phyloP scores from a whole-genome alignment of 2,888 invertebrate species.

The Drosophila limbata region DNA sequence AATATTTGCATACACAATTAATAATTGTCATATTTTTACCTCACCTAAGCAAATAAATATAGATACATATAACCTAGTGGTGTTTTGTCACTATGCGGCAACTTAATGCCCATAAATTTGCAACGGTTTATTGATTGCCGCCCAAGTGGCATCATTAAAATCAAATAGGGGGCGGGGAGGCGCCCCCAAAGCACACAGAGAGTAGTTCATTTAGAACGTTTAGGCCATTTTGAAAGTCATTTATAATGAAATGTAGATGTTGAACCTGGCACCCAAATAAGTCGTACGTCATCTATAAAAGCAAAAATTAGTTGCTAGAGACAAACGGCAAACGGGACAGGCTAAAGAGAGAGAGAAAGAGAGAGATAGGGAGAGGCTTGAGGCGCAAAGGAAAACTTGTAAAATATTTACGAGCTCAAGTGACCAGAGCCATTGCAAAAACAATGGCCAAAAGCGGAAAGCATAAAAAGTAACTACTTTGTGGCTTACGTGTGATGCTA shows the following conservation, averaged over 20 bases:
- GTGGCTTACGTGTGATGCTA: slow-evolving; percentile 72
- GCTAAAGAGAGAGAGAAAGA: background rate
- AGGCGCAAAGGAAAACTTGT: slow-evolving; percentile 61
- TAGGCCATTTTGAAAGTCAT: slow-evolving; percentile 77
- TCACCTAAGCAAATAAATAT: background rate
- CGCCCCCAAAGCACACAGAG: background rate
- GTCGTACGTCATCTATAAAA: slow-evolving; percentile 76
- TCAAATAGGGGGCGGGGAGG: slow-evolving; percentile 14
- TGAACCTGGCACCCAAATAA: slow-evolving; percentile 58
- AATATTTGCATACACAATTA: slow-evolving; percentile 13
- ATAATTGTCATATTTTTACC: slow-evolving; percentile 17
- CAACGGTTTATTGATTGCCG: slow-evolving; percentile 72
- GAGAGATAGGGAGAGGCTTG: background rate
- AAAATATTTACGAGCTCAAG: slow-evolving; percentile 79
- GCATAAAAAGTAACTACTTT: slow-evolving; percentile 80
- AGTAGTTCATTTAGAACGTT: slow-evolving; percentile 65
- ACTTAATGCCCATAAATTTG: slow-evolving; percentile 72
- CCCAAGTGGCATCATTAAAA: slow-evolving; percentile 62
- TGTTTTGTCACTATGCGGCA: slow-evolving; percentile 55
- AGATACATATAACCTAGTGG: slow-evolving; percentile 4
- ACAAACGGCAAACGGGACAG: slow-evolving; percentile 22
- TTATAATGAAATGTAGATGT: slow-evolving; percentile 79
- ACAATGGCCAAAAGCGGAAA: slow-evolving; percentile 65
- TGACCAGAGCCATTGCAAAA: slow-evolving; percentile 64
- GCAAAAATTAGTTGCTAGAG: slow-evolving; percentile 66